phyloP scores from a whole-genome alignment of 2,113 vertebrate genomes.

The Cephalopterus ornatus region DNA sequence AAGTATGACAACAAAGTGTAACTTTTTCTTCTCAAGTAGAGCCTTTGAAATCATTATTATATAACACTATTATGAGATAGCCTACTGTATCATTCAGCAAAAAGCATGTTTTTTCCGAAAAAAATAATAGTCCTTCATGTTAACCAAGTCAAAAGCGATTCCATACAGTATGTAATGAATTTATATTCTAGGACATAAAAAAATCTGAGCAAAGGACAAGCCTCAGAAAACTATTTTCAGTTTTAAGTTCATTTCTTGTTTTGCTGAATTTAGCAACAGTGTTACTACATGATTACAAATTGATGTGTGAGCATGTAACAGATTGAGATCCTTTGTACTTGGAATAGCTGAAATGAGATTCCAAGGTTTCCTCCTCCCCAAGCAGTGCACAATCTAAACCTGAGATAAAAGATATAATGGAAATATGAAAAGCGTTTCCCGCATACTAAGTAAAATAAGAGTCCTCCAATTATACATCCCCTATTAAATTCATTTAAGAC shows the following conservation, averaged over 20 bases:
- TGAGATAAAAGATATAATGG: neutral
- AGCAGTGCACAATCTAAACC: neutral
- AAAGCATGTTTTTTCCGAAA: neutral
- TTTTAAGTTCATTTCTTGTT: neutral
- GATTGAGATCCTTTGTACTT: neutral
- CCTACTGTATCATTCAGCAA: neutral
- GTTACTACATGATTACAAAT: neutral
- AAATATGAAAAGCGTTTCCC: neutral
- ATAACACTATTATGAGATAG: neutral
- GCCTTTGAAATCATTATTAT: neutral
- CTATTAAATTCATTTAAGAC: neutral
- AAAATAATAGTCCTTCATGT: neutral
- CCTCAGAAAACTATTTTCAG: neutral
- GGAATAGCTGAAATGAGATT: neutral
- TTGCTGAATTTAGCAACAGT: neutral
- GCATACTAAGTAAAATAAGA: neutral
- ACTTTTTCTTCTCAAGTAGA: neutral
- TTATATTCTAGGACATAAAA: neutral
- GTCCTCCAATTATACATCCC: neutral
- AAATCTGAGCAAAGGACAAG: neutral
- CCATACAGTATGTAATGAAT: neutral
- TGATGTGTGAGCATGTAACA: neutral
- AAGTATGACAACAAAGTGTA: neutral
- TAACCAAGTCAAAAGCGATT: neutral
- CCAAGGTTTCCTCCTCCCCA: neutral